Percentiles rank a stretch among this genome's conserved stretches.
Evolutionary conservation across 1,140 invertebrate genomes (phyloP).

Genomic region (Drosophila guanche): DNA sequence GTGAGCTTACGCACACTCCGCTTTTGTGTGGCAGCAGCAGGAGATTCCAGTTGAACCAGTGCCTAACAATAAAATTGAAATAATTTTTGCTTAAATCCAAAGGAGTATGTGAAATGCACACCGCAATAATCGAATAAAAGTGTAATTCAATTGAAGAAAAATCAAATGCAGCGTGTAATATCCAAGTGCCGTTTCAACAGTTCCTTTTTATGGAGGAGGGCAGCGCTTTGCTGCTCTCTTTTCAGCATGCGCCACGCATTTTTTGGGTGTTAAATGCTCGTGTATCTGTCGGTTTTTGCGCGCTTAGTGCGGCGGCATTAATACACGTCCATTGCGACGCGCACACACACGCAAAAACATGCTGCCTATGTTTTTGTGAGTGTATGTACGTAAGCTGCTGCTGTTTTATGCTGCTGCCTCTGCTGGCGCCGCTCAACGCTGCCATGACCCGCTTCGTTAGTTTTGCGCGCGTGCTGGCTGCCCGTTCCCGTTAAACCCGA

Average conservation of each 20-base stretch:
- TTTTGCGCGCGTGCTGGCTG: conserved; percentile 72
- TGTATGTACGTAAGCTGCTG: conserved; percentile 6
- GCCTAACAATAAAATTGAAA: conserved; percentile 41
- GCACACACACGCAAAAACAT: conserved; percentile 17
- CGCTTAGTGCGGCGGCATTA: conserved; percentile 75
- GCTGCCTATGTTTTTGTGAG: conserved; percentile 11
- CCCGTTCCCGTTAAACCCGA: conserved; percentile 1
- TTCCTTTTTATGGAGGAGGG: conserved; percentile 8
- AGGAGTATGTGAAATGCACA: conserved; percentile 42
- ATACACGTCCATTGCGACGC: conserved; percentile 52
- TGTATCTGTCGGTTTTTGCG: conserved; percentile 81
- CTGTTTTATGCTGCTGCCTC: conserved; percentile 43
- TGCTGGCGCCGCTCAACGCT: conserved; percentile 29
- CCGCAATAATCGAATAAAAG: too few species aligned
- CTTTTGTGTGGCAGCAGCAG: conserved; percentile 40
- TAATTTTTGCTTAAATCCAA: conserved; percentile 18
- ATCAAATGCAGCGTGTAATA: neutral
- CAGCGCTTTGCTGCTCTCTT: conserved; percentile 47
- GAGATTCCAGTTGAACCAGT: conserved; percentile 51
- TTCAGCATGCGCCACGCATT: conserved; percentile 74
- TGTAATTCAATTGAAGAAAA: neutral
- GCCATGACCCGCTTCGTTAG: conserved; percentile 67
- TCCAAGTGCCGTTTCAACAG: neutral
- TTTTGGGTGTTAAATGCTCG: conserved; percentile 81
- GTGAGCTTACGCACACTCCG: conserved; percentile 59